Conservation (phyloP, 2,797 vertebrate species). For the Liasis olivaceus region DNA sequence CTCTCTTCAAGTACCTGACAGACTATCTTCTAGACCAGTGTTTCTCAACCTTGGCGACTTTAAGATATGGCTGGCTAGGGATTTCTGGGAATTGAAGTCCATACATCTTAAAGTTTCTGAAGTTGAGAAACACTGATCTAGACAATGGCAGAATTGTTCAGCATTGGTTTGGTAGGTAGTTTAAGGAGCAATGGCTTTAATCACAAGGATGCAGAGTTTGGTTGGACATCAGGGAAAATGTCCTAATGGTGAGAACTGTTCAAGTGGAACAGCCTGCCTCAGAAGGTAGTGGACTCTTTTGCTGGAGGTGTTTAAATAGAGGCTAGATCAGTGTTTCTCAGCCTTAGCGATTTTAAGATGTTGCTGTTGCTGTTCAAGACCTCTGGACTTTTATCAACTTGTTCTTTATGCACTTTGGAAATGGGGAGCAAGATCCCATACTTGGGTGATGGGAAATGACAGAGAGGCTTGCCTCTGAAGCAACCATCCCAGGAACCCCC, state of each 20-base stretch:
- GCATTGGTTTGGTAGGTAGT: not conserved
- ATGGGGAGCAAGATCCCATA: slow-evolving; percentile 71
- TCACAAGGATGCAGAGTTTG: not conserved
- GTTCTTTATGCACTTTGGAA: slow-evolving; percentile 68
- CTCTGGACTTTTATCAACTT: not conserved
- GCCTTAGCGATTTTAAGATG: no score
- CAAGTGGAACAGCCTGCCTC: not conserved
- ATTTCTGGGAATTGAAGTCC: not conserved
- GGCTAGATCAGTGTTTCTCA: not conserved
- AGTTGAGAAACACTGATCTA: not conserved
- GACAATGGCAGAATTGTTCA: not conserved
- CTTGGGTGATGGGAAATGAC: slow-evolving; percentile 66
- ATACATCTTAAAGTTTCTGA: not conserved
- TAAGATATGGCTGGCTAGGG: not conserved
- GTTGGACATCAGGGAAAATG: not conserved
- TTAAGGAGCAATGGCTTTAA: not conserved
- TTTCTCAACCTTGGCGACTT: not conserved
- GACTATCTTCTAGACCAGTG: not conserved
- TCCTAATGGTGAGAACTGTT: not conserved
- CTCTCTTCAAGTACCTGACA: not conserved
- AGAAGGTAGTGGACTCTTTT: not conserved
- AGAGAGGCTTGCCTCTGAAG: slow-evolving; percentile 71
- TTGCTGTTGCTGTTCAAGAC: not conserved
- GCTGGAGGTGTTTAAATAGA: not conserved
- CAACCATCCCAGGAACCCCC: slow-evolving; percentile 75